Evolutionary conservation across 2,797 vertebrate species (phyloP).

Genomic region (Arrhamphus sclerolepis): DNA sequence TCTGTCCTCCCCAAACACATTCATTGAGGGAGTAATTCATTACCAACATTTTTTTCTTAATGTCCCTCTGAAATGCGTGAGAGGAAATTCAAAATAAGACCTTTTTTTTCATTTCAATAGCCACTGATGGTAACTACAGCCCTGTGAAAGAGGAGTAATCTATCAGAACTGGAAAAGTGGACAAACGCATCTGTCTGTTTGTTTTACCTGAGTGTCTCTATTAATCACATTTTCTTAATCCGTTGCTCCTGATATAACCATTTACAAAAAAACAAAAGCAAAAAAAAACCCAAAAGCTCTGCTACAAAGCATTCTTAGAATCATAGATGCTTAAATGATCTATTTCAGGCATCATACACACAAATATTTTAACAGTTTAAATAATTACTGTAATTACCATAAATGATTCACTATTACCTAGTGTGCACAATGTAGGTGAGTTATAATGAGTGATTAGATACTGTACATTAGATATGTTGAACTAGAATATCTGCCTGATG

Average conservation of each 20-base stretch:
- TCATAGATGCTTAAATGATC: no score
- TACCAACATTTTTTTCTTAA: slow-evolving; percentile 31
- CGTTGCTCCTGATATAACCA: neutral
- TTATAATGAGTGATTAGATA: no score
- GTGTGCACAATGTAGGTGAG: no score
- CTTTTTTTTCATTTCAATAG: slow-evolving; percentile 53
- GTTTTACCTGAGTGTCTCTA: slow-evolving; percentile 30
- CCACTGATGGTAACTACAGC: slow-evolving; percentile 33
- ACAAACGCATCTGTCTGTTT: slow-evolving; percentile 47
- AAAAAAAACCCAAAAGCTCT: no score
- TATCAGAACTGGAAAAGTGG: slow-evolving; percentile 35
- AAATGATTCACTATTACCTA: no score
- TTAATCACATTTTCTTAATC: slow-evolving; percentile 38
- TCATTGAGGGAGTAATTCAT: slow-evolving; percentile 35
- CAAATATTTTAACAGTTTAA: no score
- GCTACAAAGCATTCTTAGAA: no score
- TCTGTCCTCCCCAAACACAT: slow-evolving; percentile 40
- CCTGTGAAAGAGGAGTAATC: slow-evolving; percentile 39
- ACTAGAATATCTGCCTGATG: no score
- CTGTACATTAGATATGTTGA: no score
- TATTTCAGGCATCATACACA: no score
- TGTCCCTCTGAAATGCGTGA: slow-evolving; percentile 35
- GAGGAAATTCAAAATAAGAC: slow-evolving; percentile 40
- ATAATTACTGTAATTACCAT: no score
- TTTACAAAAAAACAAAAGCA: no score